phyloP scores from a whole-genome alignment of 2,113 vertebrate species.

The Pogona vitticeps region DNA sequence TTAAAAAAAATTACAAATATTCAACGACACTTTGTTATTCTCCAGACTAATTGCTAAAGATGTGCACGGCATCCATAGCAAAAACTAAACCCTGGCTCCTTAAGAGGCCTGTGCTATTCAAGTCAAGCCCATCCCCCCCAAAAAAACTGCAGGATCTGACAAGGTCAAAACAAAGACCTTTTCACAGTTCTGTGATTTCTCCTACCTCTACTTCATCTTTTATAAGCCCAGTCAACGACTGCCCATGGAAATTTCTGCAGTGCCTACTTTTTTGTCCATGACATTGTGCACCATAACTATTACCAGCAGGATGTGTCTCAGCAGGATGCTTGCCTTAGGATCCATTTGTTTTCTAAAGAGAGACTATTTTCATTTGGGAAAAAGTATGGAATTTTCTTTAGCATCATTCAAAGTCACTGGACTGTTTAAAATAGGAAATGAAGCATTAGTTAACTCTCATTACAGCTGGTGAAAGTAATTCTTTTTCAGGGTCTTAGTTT shows the following conservation, averaged over 20 bases:
- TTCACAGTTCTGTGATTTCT: background rate
- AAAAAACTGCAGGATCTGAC: background rate
- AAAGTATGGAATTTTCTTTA: slow-evolving; percentile 10
- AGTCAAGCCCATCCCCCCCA: background rate
- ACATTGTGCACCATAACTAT: background rate
- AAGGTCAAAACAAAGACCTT: background rate
- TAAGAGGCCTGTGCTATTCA: background rate
- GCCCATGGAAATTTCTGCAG: background rate
- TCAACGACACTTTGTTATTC: background rate
- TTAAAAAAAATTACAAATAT: background rate
- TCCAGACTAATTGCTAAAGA: background rate
- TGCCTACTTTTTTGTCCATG: background rate
- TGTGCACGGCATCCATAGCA: background rate
- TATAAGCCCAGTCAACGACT: background rate
- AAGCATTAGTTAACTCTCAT: slow-evolving; percentile 1
- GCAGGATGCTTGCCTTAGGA: background rate
- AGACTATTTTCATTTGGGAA: slow-evolving; percentile 8
- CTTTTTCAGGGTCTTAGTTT: background rate
- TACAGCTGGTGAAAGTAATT: slow-evolving; percentile 2
- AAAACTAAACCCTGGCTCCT: background rate
- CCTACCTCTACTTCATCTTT: background rate
- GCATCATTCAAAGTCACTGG: slow-evolving; percentile 17
- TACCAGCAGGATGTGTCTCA: slow-evolving; percentile 4
- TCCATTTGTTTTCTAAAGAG: slow-evolving; percentile 4
- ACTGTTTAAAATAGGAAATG: slow-evolving; percentile 2